Evolutionary conservation across 2,797 vertebrate genomes (phyloP).

Genomic region (Ceryle rudis): DNA sequence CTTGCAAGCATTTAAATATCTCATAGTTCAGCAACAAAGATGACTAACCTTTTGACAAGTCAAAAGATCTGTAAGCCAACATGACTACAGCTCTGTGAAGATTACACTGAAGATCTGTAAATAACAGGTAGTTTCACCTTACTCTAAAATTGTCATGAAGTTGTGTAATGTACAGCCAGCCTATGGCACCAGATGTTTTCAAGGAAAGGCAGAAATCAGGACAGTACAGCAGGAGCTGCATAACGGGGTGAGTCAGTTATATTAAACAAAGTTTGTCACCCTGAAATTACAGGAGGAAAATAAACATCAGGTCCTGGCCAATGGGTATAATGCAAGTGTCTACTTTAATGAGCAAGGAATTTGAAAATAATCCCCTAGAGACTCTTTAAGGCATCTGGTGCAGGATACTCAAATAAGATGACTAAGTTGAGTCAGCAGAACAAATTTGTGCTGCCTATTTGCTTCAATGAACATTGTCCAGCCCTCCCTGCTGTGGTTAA

Average conservation of each 20-base stretch:
- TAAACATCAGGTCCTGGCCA: neutral
- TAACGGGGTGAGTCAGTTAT: neutral
- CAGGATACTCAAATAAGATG: neutral
- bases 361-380: neutral
- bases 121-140: neutral
- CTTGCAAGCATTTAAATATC: neutral
- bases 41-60: neutral
- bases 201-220: neutral
- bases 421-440: neutral
- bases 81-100: neutral
- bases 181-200: neutral
- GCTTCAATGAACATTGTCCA: neutral
- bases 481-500: neutral
- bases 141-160: neutral
- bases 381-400: neutral
- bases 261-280: neutral
- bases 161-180: neutral
- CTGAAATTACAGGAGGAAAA: conserved; percentile 19
- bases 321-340: neutral
- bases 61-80: neutral
- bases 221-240: neutral
- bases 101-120: neutral
- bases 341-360: neutral
- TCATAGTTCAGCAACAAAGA: neutral
- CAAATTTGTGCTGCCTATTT: neutral